Evolutionary conservation across 2,113 vertebrate species (phyloP).

Genomic region (Delphinapterus leucas): DNA sequence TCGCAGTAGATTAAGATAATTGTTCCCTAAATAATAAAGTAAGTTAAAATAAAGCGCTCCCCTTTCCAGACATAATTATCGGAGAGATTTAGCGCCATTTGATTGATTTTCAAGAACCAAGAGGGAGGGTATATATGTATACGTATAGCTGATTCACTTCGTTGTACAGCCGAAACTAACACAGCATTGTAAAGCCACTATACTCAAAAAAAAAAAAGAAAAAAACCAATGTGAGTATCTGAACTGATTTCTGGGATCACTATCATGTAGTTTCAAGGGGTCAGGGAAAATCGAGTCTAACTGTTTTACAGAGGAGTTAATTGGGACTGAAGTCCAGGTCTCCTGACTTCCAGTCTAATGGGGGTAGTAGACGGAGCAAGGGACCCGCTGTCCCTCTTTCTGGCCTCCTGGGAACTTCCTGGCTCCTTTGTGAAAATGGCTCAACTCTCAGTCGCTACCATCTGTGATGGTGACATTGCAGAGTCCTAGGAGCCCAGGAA

Average conservation of each 20-base stretch:
- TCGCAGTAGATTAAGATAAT: neutral
- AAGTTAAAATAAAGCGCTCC: slow-evolving; percentile 49
- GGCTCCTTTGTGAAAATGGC: neutral
- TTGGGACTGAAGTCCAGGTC: neutral
- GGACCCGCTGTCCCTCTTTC: rapidly evolving
- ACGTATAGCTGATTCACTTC: no score
- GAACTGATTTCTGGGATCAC: neutral
- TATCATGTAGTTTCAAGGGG: rapidly evolving
- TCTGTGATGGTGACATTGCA: neutral
- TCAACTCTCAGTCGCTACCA: neutral
- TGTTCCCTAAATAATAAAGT: slow-evolving; percentile 34
- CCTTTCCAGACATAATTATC: slow-evolving; percentile 10
- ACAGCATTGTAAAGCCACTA: no score
- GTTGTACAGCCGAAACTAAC: no score
- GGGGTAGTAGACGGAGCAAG: neutral
- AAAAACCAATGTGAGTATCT: neutral
- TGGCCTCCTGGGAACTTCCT: neutral
- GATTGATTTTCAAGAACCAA: slow-evolving; percentile 16
- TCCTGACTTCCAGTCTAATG: neutral
- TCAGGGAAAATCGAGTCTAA: neutral
- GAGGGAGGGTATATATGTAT: no score
- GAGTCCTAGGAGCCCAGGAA: neutral
- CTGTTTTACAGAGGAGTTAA: neutral
- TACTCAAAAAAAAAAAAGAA: no score
- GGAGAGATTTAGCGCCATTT: slow-evolving; percentile 56